These are phyloP conservation scores for Stegophylla sp. DNA, from an alignment of 2,888 invertebrate species.

Conservation along the genomic window DNA sequence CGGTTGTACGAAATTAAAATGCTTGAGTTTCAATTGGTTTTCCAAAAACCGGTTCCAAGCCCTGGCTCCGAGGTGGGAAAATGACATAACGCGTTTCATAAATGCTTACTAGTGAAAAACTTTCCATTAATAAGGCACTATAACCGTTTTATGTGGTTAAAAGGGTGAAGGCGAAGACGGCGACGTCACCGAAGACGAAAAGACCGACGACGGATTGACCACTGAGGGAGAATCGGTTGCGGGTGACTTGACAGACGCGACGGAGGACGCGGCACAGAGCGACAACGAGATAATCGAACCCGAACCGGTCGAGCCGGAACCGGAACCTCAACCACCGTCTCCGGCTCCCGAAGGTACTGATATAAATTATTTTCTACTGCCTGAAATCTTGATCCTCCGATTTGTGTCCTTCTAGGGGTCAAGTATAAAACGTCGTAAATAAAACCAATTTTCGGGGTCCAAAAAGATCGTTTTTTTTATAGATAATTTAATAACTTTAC, in stretches of 20 bases:
- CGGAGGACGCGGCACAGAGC: slow-evolving; percentile 63
- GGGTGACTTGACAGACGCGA: slow-evolving; percentile 65
- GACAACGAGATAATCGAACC: slow-evolving; percentile 60
- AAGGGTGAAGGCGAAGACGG: slow-evolving; percentile 59
- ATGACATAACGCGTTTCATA: slow-evolving; percentile 3
- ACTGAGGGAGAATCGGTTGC: slow-evolving; percentile 61
- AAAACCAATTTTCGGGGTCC: too few species aligned
- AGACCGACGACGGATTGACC: slow-evolving; percentile 62
- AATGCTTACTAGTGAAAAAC: not conserved
- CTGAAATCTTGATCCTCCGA: too few species aligned
- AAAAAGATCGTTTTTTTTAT: too few species aligned
- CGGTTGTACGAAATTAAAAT: too few species aligned
- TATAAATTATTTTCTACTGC: too few species aligned
- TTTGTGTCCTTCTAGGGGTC: too few species aligned
- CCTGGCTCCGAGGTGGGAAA: too few species aligned
- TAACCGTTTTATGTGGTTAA: slow-evolving; percentile 53
- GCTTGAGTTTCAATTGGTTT: too few species aligned
- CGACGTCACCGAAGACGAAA: slow-evolving; percentile 61
- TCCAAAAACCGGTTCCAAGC: too few species aligned
- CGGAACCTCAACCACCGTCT: slow-evolving; percentile 63
- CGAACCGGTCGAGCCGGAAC: slow-evolving; percentile 61
- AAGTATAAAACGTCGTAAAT: too few species aligned
- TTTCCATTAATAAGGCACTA: too few species aligned
- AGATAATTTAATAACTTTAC: too few species aligned
- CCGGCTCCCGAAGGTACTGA: slow-evolving; percentile 61